Base-by-base conservation (phyloP, 2,797 vertebrate species). In the Artibeus lituratus region DNA sequence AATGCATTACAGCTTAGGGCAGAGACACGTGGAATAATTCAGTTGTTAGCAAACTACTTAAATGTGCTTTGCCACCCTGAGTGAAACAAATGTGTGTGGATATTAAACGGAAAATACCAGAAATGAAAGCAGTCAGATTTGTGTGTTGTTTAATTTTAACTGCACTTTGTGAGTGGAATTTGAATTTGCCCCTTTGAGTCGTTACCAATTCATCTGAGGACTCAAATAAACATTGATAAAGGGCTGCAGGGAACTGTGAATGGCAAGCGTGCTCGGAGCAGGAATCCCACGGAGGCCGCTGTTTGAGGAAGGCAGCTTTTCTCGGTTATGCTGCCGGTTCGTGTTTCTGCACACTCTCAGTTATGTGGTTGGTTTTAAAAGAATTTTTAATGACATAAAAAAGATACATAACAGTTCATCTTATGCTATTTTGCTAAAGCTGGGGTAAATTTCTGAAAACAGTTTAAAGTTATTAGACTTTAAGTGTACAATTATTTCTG, bases 151-250 rank as follows among this genome's bases (percentile, higher is more conserved):
- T 81, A 95, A 77, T 95, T 96, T 95, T 87, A 93, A 74, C 70
- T 76, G 7, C 22, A 67, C 15, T 88, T 93, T 74, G 42, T 26
- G 22, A 6, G 9, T 16, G 10, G 77, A 91, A 96, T 82, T 97
- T 19, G 24, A 97, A 35, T 84, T 96, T 95, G 42, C 3, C 86
- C 86, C 97, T 97, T 81, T 73, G 94, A 82, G 47, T 96, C 73
- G 80, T 97, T 98, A 97, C 97, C 97, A 97, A 97, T 98, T 98
- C 73, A 97, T 96, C 91, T 87, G 96, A 91, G 44, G 59, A 80
- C 88, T 97, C 95, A 81, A 74, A 94, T 87, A 97, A 95, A 98
- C 94, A 96, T 89, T 86, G 53, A 97, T 97, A 97, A 96, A 97
- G 62, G 90, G 14, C 90, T 96, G 65, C 84, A 12, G 51, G 94